Percentiles rank a stretch among this genome's conserved stretches.
Conservation (phyloP, 1,140 invertebrate genomes). For the Drosophila watanabei region DNA sequence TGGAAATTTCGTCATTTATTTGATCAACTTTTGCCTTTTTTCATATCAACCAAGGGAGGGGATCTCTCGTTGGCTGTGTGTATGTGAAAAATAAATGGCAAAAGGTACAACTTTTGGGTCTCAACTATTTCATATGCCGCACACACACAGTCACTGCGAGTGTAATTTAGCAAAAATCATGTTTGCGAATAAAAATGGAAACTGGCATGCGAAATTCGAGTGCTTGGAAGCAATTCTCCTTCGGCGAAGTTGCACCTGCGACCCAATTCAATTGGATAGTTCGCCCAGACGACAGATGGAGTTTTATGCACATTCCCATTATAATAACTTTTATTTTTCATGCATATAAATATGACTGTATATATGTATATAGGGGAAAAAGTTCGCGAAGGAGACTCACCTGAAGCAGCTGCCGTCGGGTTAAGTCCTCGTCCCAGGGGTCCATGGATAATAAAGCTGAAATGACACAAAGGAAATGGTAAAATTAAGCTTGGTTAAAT, state of each 20-base stretch:
- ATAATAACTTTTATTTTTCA: slow-evolving; percentile 57
- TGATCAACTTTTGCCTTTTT: slow-evolving; percentile 81
- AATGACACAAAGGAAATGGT: slow-evolving; percentile 23
- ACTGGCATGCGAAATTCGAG: slow-evolving; percentile 37
- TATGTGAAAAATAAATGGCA: slow-evolving; percentile 68
- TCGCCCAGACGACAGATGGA: slow-evolving; percentile 38
- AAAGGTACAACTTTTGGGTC: slow-evolving; percentile 66
- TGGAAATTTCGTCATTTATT: slow-evolving; percentile 83
- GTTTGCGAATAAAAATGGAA: slow-evolving; percentile 76
- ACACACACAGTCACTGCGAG: slow-evolving; percentile 31
- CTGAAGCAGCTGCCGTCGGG: slow-evolving; percentile 60
- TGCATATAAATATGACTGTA: slow-evolving; percentile 19
- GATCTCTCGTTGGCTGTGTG: not conserved
- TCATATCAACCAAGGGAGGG: slow-evolving; percentile 52
- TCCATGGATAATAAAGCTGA: slow-evolving; percentile 51
- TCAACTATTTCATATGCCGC: slow-evolving; percentile 76
- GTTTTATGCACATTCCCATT: slow-evolving; percentile 56
- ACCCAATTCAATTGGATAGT: slow-evolving; percentile 69
- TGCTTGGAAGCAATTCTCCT: slow-evolving; percentile 8
- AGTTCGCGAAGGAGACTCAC: slow-evolving; percentile 42
- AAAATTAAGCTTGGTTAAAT: not conserved
- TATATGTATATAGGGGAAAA: not conserved
- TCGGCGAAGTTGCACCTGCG: slow-evolving; percentile 63
- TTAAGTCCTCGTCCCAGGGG: slow-evolving; percentile 24
- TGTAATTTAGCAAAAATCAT: slow-evolving; percentile 82